These are phyloP conservation scores for Samia ricini DNA, from an alignment of 1,140 invertebrate species.

Conservation along the genomic window DNA sequence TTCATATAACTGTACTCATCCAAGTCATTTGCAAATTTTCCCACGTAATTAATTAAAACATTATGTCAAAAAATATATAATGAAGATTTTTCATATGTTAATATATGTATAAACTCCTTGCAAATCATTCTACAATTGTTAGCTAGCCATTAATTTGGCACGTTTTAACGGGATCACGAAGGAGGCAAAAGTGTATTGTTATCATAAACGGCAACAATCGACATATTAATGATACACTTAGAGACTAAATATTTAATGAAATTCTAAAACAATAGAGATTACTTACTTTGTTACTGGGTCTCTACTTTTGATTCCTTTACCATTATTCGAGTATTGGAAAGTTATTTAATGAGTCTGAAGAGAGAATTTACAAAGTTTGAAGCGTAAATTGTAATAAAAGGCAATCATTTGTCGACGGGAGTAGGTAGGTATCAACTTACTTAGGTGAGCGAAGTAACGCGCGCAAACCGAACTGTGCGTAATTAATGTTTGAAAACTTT, in stretches of 20 bases:
- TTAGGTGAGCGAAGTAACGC: background rate
- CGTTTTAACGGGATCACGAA: no score
- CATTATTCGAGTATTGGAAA: background rate
- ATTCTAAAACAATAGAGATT: background rate
- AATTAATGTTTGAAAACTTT: background rate
- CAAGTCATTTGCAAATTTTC: no score
- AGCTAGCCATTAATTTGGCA: no score
- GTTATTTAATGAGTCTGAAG: slow-evolving; percentile 1
- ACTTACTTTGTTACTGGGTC: background rate
- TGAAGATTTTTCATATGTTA: no score
- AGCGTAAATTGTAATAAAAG: background rate
- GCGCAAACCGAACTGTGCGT: background rate
- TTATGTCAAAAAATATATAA: no score
- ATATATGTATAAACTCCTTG: no score
- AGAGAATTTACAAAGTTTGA: background rate
- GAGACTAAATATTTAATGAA: background rate
- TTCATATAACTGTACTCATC: no score
- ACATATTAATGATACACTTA: background rate
- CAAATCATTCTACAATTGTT: no score
- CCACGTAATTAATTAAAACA: no score
- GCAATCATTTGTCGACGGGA: background rate
- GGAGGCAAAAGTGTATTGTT: no score
- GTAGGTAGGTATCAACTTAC: no score
- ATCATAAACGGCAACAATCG: no score
- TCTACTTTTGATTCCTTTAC: background rate